Base-by-base conservation (phyloP, 2,797 vertebrate genomes). In the Xiphophorus birchmanni region DNA sequence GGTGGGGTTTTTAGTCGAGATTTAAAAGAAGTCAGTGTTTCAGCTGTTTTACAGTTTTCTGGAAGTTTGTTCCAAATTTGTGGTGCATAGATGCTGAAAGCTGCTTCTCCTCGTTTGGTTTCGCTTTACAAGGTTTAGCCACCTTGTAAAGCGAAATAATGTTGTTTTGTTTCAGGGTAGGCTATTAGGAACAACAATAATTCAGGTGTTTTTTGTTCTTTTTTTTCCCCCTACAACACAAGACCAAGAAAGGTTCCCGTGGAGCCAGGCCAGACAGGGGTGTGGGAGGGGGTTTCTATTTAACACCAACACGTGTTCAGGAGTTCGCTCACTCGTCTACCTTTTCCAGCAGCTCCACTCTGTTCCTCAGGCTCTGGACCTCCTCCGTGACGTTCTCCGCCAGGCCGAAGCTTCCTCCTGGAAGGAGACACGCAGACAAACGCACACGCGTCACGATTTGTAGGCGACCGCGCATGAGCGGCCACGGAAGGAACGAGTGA, bases 341-440 rank as follows among this genome's bases (percentile, higher is more conserved):
- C 97, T 98, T 96, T 91, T 99, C 98, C 81, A 99, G 94, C 0
- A 96, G 88, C 60, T 97, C 96, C 7, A 99, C 95, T 93, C 97
- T 93, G 78, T 91, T 93, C 92, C 87, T 97, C 76, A 99, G 94
- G 50, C 93, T 96, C 78, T 92, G 84, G 23, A 99, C 92, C 82
- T 99, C 97, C 80, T 97, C 96, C 18, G 95, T 95, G 86, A 96
- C 91, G 2, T 94, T 93, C 71, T 95, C 84, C 80, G 86, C 86
- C 83, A 32, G 45, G 40, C 90, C 94, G 80, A 91, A 80, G 69
- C 81, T 58, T 92, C 90, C 94, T 93, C 90, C 94, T 95, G 89
- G 35, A 12, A 50, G 76, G 77, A 52, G 81, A 42, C 83, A 76
- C 5, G 82, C 63, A 90, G n/a, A 76, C 23, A 86, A 2, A 82